Conservation (phyloP, 30 jellyfish, hydroid and myxozoan species). For the Nemopilema nomurai region DNA sequence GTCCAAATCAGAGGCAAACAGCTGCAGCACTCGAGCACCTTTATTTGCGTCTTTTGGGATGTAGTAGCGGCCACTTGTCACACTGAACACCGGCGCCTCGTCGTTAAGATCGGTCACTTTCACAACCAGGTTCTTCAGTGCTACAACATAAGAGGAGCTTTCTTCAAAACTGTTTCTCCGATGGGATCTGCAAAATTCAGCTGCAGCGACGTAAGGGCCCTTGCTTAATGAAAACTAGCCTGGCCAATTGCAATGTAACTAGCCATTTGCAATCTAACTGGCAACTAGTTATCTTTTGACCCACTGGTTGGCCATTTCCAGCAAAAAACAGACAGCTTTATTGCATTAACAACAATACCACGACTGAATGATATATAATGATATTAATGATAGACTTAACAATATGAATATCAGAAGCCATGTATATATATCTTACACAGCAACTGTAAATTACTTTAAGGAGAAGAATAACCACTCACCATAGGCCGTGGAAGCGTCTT, state of each 20-base stretch:
- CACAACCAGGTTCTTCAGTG: slow-evolving; percentile 77
- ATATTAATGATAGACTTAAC: not conserved
- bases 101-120: slow-evolving; percentile 84
- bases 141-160: slow-evolving; percentile 39
- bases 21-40: slow-evolving; percentile 68
- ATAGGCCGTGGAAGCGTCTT: slow-evolving; percentile 39
- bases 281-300: too few relatives aligned
- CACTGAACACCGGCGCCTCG: slow-evolving; percentile 89
- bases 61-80: slow-evolving; percentile 69
- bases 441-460: not conserved
- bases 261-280: not conserved
- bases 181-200: not conserved
- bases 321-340: too few relatives aligned
- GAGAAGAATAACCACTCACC: slow-evolving; percentile 30
- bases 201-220: too few relatives aligned
- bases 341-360: not conserved
- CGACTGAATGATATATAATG: not conserved
- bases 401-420: not conserved
- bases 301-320: too few relatives aligned
- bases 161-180: not conserved
- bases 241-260: too few relatives aligned
- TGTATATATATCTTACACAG: not conserved
- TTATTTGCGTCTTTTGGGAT: slow-evolving; percentile 73
- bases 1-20: slow-evolving; percentile 92
- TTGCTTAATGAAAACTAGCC: too few relatives aligned